A percentile compares a stretch with the other conserved stretches of the same genome.
These are phyloP conservation scores for Cephonodes hylas DNA, from an alignment of 2,888 invertebrate species.

Conservation along the genomic window DNA sequence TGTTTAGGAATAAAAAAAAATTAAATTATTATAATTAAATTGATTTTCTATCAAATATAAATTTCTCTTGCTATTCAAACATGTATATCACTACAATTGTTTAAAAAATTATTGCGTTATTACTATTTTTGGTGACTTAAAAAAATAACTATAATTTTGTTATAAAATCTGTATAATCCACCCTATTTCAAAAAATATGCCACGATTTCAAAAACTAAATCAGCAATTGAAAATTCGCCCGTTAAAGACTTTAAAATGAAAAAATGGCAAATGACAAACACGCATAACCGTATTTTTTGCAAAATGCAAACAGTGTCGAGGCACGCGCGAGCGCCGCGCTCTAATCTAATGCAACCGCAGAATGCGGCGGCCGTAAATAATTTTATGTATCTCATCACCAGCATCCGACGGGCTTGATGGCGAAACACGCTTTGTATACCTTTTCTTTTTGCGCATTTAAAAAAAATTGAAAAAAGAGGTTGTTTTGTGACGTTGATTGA, in stretches of 20 bases:
- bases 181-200: too few species aligned
- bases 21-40: too few species aligned
- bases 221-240: too few species aligned
- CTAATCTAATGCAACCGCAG: constrained; percentile 16
- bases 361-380: constrained; percentile 20
- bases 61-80: too few species aligned
- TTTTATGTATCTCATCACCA: constrained; percentile 21
- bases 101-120: too few species aligned
- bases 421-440: neutral
- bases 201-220: neutral
- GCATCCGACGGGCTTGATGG: constrained; percentile 17
- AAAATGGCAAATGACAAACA: neutral
- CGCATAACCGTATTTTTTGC: neutral
- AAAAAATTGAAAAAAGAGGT: neutral
- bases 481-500: neutral
- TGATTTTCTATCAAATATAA: too few species aligned
- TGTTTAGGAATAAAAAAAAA: too few species aligned
- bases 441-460: neutral
- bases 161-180: too few species aligned
- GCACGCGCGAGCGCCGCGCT: constrained; percentile 2
- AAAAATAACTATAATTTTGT: too few species aligned
- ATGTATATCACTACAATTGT: too few species aligned
- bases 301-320: constrained; percentile 7
- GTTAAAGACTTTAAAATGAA: neutral
- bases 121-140: neutral